Evolutionary conservation across 2,888 invertebrate genomes (phyloP).

Genomic region (Subacronicta megacephala): DNA sequence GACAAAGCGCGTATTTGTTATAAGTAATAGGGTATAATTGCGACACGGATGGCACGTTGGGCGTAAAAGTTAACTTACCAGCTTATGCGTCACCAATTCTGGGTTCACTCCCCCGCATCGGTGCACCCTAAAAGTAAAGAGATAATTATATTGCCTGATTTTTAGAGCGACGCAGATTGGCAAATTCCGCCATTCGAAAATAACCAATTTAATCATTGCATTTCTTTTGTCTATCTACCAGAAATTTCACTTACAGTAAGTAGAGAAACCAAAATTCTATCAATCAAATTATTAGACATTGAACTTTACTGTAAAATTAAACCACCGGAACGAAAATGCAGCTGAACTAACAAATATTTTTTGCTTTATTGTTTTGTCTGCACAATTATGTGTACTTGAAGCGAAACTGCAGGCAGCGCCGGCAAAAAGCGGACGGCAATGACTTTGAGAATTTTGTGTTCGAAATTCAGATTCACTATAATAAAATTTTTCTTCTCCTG

Average conservation of each 20-base stretch:
- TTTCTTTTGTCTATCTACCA: slow-evolving; percentile 31
- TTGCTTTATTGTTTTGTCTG: slow-evolving; percentile 34
- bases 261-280: slow-evolving; percentile 49
- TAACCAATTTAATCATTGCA: slow-evolving; percentile 33
- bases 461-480: slow-evolving; percentile 49
- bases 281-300: slow-evolving; percentile 44
- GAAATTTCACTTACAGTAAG: slow-evolving; percentile 43
- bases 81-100: too few species aligned
- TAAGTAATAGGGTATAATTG: too few species aligned
- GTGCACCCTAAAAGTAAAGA: too few species aligned
- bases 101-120: too few species aligned
- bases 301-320: slow-evolving; percentile 44
- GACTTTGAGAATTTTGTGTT: slow-evolving; percentile 29
- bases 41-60: too few species aligned
- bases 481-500: slow-evolving; percentile 62
- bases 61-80: too few species aligned
- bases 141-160: slow-evolving; percentile 10
- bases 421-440: slow-evolving; percentile 21
- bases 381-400: slow-evolving; percentile 26
- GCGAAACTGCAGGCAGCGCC: slow-evolving; percentile 47
- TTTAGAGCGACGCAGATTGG: slow-evolving; percentile 25
- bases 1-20: too few species aligned
- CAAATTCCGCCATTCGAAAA: slow-evolving; percentile 21
- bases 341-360: slow-evolving; percentile 38
- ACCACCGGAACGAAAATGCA: slow-evolving; percentile 50